Conservation (phyloP, 2,888 invertebrate genomes). For the Lutraria lutraria region DNA sequence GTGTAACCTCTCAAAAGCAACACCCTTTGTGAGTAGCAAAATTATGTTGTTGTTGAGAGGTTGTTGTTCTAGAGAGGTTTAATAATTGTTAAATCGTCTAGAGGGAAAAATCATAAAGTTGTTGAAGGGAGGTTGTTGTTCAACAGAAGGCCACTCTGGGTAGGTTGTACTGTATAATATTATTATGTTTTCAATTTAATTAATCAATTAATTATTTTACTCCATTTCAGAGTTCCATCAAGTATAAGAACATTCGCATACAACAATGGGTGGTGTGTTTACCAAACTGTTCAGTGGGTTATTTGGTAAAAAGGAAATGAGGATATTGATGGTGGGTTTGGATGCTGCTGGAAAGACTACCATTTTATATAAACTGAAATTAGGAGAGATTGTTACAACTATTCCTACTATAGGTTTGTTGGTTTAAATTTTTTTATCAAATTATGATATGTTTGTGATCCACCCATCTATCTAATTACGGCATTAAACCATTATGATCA, state of each 20-base stretch:
- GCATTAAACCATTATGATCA: background rate
- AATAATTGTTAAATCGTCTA: too few species aligned
- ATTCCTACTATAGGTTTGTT: constrained; percentile 99
- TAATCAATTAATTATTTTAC: background rate
- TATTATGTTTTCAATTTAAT: background rate
- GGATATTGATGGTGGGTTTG: constrained; percentile 99
- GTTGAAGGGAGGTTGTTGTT: too few species aligned
- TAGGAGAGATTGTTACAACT: constrained; percentile 99
- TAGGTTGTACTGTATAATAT: too few species aligned
- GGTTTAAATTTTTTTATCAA: background rate
- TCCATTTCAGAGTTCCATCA: background rate
- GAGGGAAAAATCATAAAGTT: too few species aligned
- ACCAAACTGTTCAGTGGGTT: constrained; percentile 98
- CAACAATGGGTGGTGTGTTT: constrained; percentile 97
- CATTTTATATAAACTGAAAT: constrained; percentile 99
- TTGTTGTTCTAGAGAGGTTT: too few species aligned
- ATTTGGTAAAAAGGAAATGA: constrained; percentile 99
- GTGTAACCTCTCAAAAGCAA: too few species aligned
- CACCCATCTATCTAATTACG: background rate
- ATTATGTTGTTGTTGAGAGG: too few species aligned
- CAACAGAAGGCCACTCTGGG: too few species aligned
- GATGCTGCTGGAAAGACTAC: constrained; percentile 99
- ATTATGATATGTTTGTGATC: too few species aligned
- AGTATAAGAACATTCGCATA: background rate
- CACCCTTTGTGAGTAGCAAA: too few species aligned